Base-by-base conservation (phyloP, 2,113 vertebrate genomes). In the Raphicerus campestris region DNA sequence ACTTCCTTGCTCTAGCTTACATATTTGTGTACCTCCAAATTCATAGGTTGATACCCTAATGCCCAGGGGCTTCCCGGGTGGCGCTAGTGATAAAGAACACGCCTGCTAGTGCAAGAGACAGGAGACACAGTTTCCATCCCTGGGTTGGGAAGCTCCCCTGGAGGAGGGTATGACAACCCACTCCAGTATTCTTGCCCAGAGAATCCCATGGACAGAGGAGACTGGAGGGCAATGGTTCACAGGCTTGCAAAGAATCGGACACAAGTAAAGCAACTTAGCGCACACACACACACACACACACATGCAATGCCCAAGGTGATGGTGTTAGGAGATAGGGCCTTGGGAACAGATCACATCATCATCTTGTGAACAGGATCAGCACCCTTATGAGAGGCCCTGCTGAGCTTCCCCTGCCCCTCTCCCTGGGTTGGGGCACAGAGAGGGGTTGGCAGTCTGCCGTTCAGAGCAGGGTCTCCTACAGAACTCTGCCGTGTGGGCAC, bases 401-500 rank as follows among this genome's bases (percentile, higher is more conserved):
- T 0, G 3, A 56, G 35, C 28, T 6, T 4, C 39, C 73, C 77
- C 19, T 6, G 11, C 10, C 20, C 42, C 20, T 32, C 55, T 60
- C 55, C 24, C 88, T 15, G 1, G 1, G 9, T 35, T 56, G 32
- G 73, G 30, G n/a, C 10, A 2, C 1, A n/a, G 15, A 24, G 2
- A 10, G 22, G 16, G 2, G 15, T 8, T 1, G 15, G 22, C 10
- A 1, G 32, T 22, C 75, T 6, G 42, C 42, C n/a, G 13, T 70
- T 47, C 14, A 39, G 9, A 53, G 2, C n/a, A 14, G 49, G 1
- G 2, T 30, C 20, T 26, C 16, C 61, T 5, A 51, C 20, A 13
- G 9, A 17, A 19, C 42, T 26, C 55, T 0, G 1, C 75, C 0
- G 0, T 7, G 32, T 56, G 28, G 24, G 32, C 32, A 1, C 24